Percentiles rank a stretch among this genome's conserved stretches.
phyloP scores from a whole-genome alignment of 2,113 vertebrate species.

The Amia ocellicauda region DNA sequence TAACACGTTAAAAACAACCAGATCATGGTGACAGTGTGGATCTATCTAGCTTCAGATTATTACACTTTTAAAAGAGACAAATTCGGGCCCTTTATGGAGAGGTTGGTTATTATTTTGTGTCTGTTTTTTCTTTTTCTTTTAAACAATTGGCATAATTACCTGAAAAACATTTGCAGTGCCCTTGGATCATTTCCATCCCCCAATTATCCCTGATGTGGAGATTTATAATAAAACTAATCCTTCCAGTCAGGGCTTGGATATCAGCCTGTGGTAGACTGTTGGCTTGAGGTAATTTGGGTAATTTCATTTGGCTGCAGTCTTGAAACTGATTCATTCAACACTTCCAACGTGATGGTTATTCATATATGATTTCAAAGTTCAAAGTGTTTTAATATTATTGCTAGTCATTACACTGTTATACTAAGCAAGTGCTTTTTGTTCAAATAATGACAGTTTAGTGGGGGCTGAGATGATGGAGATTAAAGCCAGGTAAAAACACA shows the following conservation, averaged over 20 bases:
- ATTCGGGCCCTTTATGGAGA: no score
- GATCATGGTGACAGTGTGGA: no score
- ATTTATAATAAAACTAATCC: conserved; percentile 23
- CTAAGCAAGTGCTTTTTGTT: no score
- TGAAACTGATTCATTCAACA: conserved; percentile 11
- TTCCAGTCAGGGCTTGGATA: neutral
- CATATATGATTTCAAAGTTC: conserved; percentile 2
- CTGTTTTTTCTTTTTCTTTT: conserved; percentile 17
- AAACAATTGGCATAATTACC: no score
- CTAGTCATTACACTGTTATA: neutral
- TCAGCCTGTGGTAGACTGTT: neutral
- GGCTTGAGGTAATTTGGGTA: conserved; percentile 5
- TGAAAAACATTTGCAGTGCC: conserved; percentile 21
- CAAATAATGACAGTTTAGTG: no score
- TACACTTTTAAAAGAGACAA: no score
- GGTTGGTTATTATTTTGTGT: neutral
- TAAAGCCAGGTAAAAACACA: no score
- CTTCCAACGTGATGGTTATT: conserved; percentile 18
- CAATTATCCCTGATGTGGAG: conserved; percentile 29
- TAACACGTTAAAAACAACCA: no score
- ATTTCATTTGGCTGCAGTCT: conserved; percentile 9
- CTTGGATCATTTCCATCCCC: conserved; percentile 5
- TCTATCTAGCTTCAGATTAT: no score
- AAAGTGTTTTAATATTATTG: neutral
- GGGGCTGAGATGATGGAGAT: no score